These are phyloP conservation scores for Ethmia dodecea DNA, from an alignment of 2,888 invertebrate genomes.

Conservation along the genomic window DNA sequence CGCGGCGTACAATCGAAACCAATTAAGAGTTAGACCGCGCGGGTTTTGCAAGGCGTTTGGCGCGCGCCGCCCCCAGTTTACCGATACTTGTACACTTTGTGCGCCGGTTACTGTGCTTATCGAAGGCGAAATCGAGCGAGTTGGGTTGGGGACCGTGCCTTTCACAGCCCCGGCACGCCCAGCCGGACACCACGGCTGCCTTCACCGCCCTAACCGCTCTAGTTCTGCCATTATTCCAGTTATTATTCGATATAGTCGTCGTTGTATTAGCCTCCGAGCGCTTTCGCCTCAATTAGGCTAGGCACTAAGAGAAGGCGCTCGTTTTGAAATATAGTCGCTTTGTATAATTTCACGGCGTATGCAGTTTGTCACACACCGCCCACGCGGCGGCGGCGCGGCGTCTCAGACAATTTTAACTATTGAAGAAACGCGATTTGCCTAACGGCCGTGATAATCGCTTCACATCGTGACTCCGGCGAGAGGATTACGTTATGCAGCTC, in stretches of 20 bases:
- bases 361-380: conserved; percentile 22
- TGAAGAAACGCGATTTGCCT: conserved; percentile 25
- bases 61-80: conserved; percentile 13
- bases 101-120: conserved; percentile 34
- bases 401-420: conserved; percentile 20
- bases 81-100: conserved; percentile 30
- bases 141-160: conserved; percentile 36
- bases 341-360: conserved; percentile 19
- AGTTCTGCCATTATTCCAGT: conserved; percentile 25
- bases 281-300: conserved; percentile 30
- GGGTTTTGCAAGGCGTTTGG: conserved; percentile 31
- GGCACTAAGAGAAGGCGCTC: conserved; percentile 12
- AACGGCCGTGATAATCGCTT: conserved; percentile 19
- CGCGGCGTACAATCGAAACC: conserved; percentile 37
- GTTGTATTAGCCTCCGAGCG: conserved; percentile 27
- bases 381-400: conserved; percentile 17
- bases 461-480: conserved; percentile 39
- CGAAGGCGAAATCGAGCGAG: conserved; percentile 53
- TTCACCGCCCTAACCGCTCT: conserved; percentile 38
- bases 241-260: conserved; percentile 17
- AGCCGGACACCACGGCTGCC: conserved; percentile 38
- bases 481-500: conserved; percentile 42
- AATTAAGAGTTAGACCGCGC: conserved; percentile 46
- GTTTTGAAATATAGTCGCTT: conserved; percentile 21
- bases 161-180: conserved; percentile 33